Conservation (phyloP, 1,140 invertebrate species). For the Lineus longissimus region DNA sequence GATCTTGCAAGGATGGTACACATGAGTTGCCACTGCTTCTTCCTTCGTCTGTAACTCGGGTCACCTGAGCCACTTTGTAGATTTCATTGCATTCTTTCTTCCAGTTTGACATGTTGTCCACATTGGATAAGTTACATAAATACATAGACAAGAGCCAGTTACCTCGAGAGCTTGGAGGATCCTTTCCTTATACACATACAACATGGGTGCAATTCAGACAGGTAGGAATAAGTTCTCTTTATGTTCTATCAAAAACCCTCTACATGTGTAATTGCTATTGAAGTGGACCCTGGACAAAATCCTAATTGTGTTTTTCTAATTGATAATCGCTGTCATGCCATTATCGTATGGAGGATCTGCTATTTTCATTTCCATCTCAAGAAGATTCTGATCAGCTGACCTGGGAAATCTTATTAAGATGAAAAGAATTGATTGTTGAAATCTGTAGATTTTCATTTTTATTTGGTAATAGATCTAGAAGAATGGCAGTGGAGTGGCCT, state of each 20-base stretch:
- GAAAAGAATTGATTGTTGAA: no score
- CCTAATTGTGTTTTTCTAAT: neutral
- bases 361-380: neutral
- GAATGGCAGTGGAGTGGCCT: no score
- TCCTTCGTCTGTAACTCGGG: no score
- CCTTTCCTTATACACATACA: slow-evolving; percentile 39
- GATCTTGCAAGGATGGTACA: no score
- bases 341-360: neutral
- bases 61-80: neutral
- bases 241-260: neutral
- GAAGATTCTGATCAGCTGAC: no score
- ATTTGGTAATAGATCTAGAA: no score
- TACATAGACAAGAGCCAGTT: slow-evolving; percentile 35
- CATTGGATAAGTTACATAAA: slow-evolving; percentile 29
- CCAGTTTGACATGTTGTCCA: slow-evolving; percentile 35
- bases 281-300: neutral
- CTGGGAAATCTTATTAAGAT: no score
- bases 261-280: neutral
- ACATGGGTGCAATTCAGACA: slow-evolving; percentile 46
- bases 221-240: slow-evolving; percentile 29
- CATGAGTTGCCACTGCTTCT: no score
- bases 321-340: neutral
- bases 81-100: slow-evolving; percentile 13
- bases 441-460: no score
- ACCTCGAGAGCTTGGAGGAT: slow-evolving; percentile 35